Evolutionary conservation across 2,797 vertebrate species (phyloP).

Genomic region (Lutjanus campechanus): DNA sequence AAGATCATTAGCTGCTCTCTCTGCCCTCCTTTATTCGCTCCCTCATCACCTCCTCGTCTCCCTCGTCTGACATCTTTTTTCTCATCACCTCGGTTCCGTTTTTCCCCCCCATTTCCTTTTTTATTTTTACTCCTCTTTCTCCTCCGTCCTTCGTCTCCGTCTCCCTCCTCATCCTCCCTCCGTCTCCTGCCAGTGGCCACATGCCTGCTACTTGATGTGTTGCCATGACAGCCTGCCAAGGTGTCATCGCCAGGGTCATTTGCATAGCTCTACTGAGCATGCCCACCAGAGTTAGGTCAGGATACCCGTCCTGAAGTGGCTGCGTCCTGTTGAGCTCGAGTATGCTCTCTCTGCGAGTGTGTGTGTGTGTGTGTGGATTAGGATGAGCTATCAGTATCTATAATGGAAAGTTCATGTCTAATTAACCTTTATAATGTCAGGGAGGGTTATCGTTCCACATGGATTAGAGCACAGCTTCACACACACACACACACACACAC

Average conservation of each 20-base stretch:
- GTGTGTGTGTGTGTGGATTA: constrained; percentile 48
- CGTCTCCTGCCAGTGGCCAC: constrained; percentile 43
- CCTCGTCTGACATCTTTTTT: neutral
- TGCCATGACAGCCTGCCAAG: constrained; percentile 76
- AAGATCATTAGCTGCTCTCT: neutral
- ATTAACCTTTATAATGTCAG: constrained; percentile 76
- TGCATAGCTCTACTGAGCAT: constrained; percentile 61
- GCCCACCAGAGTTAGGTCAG: constrained; percentile 64
- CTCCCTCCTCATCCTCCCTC: neutral
- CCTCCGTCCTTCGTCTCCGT: neutral
- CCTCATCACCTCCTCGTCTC: constrained; percentile 10
- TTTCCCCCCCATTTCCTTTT: neutral
- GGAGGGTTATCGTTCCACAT: constrained; percentile 51
- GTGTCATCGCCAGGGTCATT: constrained; percentile 61
- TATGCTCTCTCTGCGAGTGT: constrained; percentile 11
- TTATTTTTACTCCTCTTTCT: neutral
- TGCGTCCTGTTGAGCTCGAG: constrained; percentile 46
- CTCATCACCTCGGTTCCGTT: neutral
- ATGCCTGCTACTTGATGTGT: constrained; percentile 63
- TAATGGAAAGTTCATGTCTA: constrained; percentile 64
- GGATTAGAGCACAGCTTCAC: constrained; percentile 50
- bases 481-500: no score
- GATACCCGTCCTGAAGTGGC: constrained; percentile 57
- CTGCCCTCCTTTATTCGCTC: neutral
- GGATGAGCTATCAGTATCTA: constrained; percentile 58